Evolutionary conservation across 2,888 invertebrate species (phyloP).

Genomic region (Euzetes globulus): DNA sequence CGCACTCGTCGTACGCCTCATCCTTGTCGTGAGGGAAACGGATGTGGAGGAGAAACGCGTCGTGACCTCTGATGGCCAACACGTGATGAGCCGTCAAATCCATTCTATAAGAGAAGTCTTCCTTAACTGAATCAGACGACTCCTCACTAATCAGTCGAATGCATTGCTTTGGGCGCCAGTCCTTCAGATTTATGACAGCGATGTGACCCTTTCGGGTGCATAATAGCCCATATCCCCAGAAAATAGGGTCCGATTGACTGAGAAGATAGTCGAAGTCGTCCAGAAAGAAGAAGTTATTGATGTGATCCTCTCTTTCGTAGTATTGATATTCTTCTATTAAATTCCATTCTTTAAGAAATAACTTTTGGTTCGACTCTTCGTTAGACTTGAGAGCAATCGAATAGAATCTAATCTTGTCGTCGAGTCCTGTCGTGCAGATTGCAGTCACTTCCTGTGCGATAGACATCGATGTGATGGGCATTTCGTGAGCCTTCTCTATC

Average conservation of each 20-base stretch:
- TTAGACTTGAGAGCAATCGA: background rate
- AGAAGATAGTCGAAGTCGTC: conserved; percentile 31
- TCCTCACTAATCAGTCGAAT: background rate
- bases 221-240: conserved; percentile 30
- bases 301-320: conserved; percentile 11
- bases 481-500: conserved; percentile 9
- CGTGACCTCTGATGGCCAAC: conserved; percentile 27
- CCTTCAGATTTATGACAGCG: conserved; percentile 23
- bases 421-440: conserved; percentile 31
- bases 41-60: conserved; percentile 17
- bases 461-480: conserved; percentile 14
- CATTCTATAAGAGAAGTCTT: conserved; percentile 19
- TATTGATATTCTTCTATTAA: background rate
- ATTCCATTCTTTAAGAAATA: conserved; percentile 28
- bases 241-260: conserved; percentile 3
- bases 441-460: conserved; percentile 29
- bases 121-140: background rate
- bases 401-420: conserved; percentile 31
- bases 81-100: conserved; percentile 33
- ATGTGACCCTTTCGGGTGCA: conserved; percentile 30
- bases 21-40: conserved; percentile 15
- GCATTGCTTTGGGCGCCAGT: conserved; percentile 15
- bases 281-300: conserved; percentile 25
- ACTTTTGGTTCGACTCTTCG: too few species aligned
- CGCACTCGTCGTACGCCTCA: background rate